phyloP scores from a whole-genome alignment of 2,888 invertebrate genomes.

The Habrosyne pyritoides region DNA sequence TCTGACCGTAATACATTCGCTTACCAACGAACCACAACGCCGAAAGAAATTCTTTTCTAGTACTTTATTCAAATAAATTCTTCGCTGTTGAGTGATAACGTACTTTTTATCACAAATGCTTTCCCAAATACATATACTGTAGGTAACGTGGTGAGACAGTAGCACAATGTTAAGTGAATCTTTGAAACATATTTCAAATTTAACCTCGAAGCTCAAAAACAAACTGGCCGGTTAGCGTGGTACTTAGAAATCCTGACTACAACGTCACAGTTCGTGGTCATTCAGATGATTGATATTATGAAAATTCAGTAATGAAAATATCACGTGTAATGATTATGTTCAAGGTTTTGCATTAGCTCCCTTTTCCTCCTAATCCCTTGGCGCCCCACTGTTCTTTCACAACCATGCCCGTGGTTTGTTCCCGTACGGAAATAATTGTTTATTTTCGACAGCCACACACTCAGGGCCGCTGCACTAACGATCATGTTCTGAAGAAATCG shows the following conservation, averaged over 20 bases:
- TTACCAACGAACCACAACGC: neutral
- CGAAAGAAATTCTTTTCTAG: neutral
- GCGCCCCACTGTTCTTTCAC: conserved; percentile 64
- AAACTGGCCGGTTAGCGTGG: no score
- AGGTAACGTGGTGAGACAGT: no score
- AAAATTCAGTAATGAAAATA: neutral
- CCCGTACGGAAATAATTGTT: conserved; percentile 78
- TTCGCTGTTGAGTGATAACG: no score
- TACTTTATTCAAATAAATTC: no score
- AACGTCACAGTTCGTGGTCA: no score
- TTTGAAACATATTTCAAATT: no score
- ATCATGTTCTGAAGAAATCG: conserved; percentile 45
- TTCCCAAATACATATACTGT: no score
- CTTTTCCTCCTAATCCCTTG: conserved; percentile 26
- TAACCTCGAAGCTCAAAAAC: no score
- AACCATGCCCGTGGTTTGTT: conserved; percentile 52
- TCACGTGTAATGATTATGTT: neutral
- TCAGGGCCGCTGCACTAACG: conserved; percentile 55
- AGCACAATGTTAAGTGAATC: no score
- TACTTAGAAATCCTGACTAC: no score
- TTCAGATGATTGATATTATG: no score
- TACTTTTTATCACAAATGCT: no score
- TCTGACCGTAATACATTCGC: neutral
- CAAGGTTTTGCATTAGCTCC: conserved; percentile 32
- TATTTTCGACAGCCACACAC: conserved; percentile 74